A percentile compares a stretch with the other conserved stretches of the same genome.
phyloP scores from a whole-genome alignment of 2,888 invertebrate genomes.

The Polymixis flavicincta region DNA sequence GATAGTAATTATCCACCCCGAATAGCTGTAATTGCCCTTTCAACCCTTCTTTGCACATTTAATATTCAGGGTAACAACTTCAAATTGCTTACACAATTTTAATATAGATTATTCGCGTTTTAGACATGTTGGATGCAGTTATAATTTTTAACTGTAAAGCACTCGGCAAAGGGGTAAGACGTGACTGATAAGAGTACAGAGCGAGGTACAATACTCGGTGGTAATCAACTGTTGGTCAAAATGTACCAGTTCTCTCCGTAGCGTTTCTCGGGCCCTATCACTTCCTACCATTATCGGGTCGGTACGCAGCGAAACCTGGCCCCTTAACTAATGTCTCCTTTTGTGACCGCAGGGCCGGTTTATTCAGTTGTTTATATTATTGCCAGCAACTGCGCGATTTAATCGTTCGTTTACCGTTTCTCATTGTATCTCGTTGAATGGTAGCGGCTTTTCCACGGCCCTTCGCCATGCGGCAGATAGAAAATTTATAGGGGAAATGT shows the following conservation, averaged over 20 bases:
- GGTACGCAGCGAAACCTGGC: conserved; percentile 77
- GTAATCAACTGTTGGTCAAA: conserved; percentile 76
- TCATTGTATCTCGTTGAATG: conserved; percentile 82
- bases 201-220: conserved; percentile 60
- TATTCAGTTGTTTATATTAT: conserved; percentile 90
- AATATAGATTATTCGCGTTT: conserved; percentile 68
- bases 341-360: conserved; percentile 86
- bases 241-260: conserved; percentile 80
- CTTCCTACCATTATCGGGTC: conserved; percentile 86
- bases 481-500: conserved; percentile 77
- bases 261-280: conserved; percentile 79
- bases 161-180: conserved; percentile 57
- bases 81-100: conserved; percentile 72
- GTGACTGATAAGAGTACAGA: conserved; percentile 72
- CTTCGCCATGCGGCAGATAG: conserved; percentile 70
- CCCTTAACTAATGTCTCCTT: conserved; percentile 89
- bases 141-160: conserved; percentile 64
- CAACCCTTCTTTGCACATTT: conserved; percentile 79
- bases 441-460: conserved; percentile 75
- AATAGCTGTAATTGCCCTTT: conserved; percentile 76
- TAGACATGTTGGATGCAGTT: conserved; percentile 51
- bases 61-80: conserved; percentile 76
- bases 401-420: conserved; percentile 88
- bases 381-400: conserved; percentile 86
- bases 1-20: conserved; percentile 73